Base-by-base conservation (phyloP, 2,797 vertebrate species). In the Crenuchus spilurus region DNA sequence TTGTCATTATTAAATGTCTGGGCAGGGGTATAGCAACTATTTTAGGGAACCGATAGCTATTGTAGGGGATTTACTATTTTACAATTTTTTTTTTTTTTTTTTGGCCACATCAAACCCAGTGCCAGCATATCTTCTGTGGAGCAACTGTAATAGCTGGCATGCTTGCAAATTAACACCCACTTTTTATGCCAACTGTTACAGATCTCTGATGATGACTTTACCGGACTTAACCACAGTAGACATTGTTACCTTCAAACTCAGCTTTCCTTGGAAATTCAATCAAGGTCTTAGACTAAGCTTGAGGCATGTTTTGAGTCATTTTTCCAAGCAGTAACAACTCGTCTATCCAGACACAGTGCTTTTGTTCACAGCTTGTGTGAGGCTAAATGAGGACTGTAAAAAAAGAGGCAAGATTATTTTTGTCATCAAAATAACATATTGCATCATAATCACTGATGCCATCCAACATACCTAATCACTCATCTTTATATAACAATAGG, bases 1-100 rank as follows among this genome's bases (percentile, higher is more conserved):
- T 70, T 44, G 30, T 52, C 6, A 4, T 63, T 51, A 83, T 72
- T 37, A 54, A 67, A 78, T 82, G 75, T 83, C 85, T 82, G 75
- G 26, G 79, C 68, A 67, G 55, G n/a, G 62, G 33, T 31, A 22
- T 80, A 82, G 67, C 67, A 80, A 3, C 76, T 81, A 87, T 88
- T 90, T 90, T 70, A 60, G 87, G 83, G 89, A 88, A 89, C 84
- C 78, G 62, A 77, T 42, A 16, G 18, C 14, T 72, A 6, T 84
- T 80, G 84, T 87, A 85, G 75, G 10, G 20, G 71, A 76, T 81
- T 85, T 84, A 58, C 82, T 65, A 79, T 57, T 75, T 77, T 83
- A 49, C 22, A 54, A 8, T 31, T 58, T 69, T 71, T 10, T 79
- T 44, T 26, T 78, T 83, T 85, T 85, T 73, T n/a, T n/a, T n/a